A percentile compares a stretch with the other conserved stretches of the same genome.
Evolutionary conservation across 2,888 invertebrate species (phyloP).

Genomic region (Mythimna loreyi): DNA sequence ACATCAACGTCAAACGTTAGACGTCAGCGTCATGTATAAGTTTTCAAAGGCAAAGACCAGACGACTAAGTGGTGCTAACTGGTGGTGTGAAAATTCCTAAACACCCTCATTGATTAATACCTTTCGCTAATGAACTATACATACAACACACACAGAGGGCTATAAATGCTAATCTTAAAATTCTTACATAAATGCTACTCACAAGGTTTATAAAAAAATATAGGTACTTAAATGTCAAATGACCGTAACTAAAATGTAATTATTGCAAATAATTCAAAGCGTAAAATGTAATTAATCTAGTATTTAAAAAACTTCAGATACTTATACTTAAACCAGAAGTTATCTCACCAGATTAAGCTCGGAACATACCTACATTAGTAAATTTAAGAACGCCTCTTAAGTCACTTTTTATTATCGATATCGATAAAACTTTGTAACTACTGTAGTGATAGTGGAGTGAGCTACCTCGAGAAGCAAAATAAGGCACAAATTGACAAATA

Average conservation of each 20-base stretch:
- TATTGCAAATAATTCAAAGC: conserved; percentile 24
- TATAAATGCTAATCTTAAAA: conserved; percentile 12
- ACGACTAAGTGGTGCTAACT: too few relatives aligned
- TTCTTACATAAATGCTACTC: conserved; percentile 19
- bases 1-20: too few relatives aligned
- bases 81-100: too few relatives aligned
- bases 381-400: background rate
- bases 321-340: background rate
- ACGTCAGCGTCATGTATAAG: too few relatives aligned
- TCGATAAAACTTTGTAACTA: background rate
- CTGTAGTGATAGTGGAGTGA: background rate
- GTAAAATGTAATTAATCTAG: background rate
- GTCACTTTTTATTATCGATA: background rate
- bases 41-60: too few relatives aligned
- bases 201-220: conserved; percentile 15
- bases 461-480: conserved; percentile 1
- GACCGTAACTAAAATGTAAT: conserved; percentile 8
- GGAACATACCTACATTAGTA: background rate
- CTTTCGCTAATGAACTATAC: background rate
- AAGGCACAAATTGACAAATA: conserved; percentile 19
- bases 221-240: conserved; percentile 4
- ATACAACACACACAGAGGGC: conserved; percentile 3
- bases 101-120: too few relatives aligned
- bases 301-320: background rate
- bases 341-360: background rate